Evolutionary conservation across 2,797 vertebrate species (phyloP), one percentile per base, ranked within the genome.

Genomic region (Enteromius paludinosus): DNA sequence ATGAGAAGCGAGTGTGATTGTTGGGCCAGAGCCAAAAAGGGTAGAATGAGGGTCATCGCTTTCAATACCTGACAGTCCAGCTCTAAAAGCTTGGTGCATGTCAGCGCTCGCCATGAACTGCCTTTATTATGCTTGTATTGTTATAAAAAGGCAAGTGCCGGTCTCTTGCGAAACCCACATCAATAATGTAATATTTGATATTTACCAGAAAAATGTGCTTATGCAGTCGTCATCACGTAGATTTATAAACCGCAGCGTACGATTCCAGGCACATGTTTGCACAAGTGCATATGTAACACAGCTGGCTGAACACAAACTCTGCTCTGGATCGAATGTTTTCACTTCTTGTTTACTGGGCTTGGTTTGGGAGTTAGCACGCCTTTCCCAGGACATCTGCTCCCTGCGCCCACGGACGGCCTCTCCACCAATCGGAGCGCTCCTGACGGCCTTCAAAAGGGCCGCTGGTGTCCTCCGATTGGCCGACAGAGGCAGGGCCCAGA

Each of bases 361-460:
- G 88, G 87, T 92, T 91, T 94, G 93, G 93, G 94, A 95, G 93
- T 93, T 91, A 92, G 88, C 90, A 94, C 93, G 78, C 75, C 92
- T 95, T 96, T 95, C 95, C 95, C 95, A 96, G 94, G 94, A 95
- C 94, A 96, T 96, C 94, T 95, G 93, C 94, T 95, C 93, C 91
- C 87, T 65, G 91, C 93, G 84, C 94, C 94, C 94, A 95, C 93
- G 91, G 93, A 90, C 86, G 47, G 73, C 30, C 83, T 85, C 69
- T 85, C 33, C 5, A 78, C 95, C 95, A 96, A 94, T 95, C 64
- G 76, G 68, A 88, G 45, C 0, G 75, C 81, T 84, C 89, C 83
- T 83, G 86, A 88, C 87, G 83, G 83, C 90, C 83, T 89, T 86
- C 87, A 90, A 87, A 87, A 86, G 81, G 83, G 90, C 23, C 76